Evolutionary conservation across 2,797 vertebrate species (phyloP), one percentile per base, ranked within the genome.

Genomic region (Tympanoctomys barrerae): DNA sequence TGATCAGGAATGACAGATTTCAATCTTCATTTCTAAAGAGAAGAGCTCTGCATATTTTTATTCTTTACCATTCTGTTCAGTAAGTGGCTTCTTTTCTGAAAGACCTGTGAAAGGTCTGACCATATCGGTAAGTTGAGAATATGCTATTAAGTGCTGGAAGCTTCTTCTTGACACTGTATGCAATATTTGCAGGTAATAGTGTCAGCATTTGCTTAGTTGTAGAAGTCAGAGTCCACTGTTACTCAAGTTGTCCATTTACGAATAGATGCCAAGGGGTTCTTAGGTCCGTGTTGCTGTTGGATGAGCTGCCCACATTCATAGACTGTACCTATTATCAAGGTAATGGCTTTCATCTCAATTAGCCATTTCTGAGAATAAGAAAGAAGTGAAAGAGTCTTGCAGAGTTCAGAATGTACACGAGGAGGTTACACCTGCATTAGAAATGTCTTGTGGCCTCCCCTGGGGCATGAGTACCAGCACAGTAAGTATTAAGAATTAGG

Each of bases 341-440:
- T 77, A 42, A 52, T 94, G 54, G 68, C 54, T 95, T 92, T 97
- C 68, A 91, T 94, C 61, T 90, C 93, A 66, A 94, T 92, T 94
- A 89, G 68, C 75, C 71, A 88, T 82, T 94, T 97, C 77, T 94
- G 92, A 91, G 66, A 91, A 81, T 95, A 54, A 95, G 96, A 89
- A 95, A 62, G 57, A 89, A 91, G 88, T 85, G 66, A 90, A 97
- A 89, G 71, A 83, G 36, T 77, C 66, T 93, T 91, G 46, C 42
- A 95, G 85, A 94, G 81, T 95, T 96, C 73, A 96, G 84, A 93
- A 89, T 86, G 82, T 94, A 61, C 24, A 89, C 66, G 7, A 87
- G 46, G 82, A 95, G 82, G 93, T 92, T 75, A 62, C 1, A 10
- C 73, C 33, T 87, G 31, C 85, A 89, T 91, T 97, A 93, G 88